Percentiles rank a stretch among this genome's conserved stretches.
phyloP scores from a whole-genome alignment of 1,140 invertebrate genomes.

The Drosophila kohkoa region DNA sequence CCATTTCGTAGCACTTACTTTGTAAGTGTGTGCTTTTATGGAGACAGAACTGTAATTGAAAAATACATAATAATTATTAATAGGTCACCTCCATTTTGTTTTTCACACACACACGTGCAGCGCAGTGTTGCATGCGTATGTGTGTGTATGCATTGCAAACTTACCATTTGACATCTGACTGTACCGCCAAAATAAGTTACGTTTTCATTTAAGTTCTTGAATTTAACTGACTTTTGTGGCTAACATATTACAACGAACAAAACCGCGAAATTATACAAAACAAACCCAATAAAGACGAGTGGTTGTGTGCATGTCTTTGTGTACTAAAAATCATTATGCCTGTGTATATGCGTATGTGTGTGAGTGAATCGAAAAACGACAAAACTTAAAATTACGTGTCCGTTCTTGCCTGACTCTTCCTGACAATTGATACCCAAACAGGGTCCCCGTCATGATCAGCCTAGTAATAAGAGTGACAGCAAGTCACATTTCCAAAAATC shows the following conservation, averaged over 20 bases:
- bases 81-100: conserved; percentile 62
- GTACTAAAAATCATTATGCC: conserved; percentile 5
- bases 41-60: conserved; percentile 33
- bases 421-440: conserved; percentile 31
- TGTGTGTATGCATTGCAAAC: conserved; percentile 28
- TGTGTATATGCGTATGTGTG: conserved; percentile 2
- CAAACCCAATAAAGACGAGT: conserved; percentile 3
- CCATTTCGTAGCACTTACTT: conserved; percentile 44
- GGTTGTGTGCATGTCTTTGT: neutral
- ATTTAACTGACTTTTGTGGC: neutral
- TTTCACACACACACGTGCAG: conserved; percentile 14
- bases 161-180: conserved; percentile 42
- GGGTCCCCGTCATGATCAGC: neutral
- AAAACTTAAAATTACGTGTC: conserved; percentile 19
- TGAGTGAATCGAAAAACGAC: neutral
- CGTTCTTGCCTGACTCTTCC: conserved; percentile 44
- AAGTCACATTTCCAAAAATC: neutral
- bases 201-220: neutral
- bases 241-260: neutral
- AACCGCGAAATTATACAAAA: neutral
- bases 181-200: conserved; percentile 36
- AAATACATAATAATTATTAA: conserved; percentile 38
- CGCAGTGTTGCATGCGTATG: conserved; percentile 10
- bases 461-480: conserved; percentile 12
- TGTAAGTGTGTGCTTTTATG: conserved; percentile 17